phyloP scores from a whole-genome alignment of 2,888 invertebrate genomes.

The Timandra comae region DNA sequence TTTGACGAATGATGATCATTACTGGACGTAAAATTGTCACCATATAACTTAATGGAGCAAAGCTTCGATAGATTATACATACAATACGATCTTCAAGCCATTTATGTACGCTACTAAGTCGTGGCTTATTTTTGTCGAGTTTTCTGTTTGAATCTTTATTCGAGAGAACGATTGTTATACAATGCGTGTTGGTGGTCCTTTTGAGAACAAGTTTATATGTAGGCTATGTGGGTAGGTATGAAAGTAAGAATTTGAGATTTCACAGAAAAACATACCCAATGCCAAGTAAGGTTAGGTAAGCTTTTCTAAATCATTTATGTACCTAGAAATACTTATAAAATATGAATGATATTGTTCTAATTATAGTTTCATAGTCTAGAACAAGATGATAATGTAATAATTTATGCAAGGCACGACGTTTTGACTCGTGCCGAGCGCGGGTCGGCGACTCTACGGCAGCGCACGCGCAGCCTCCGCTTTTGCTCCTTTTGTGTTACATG shows the following conservation, averaged over 20 bases:
- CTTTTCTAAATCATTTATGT: too few species aligned
- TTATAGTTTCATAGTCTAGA: too few species aligned
- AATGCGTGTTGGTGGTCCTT: slow-evolving; percentile 1
- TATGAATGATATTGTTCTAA: too few species aligned
- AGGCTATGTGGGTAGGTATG: too few species aligned
- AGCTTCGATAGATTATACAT: slow-evolving; percentile 13
- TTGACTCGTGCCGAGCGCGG: slow-evolving; percentile 70
- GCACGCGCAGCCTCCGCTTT: slow-evolving; percentile 72
- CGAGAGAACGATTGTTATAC: neutral
- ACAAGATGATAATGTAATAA: too few species aligned
- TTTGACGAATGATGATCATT: slow-evolving; percentile 21
- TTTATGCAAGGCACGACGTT: slow-evolving; percentile 28
- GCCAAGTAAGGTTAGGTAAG: too few species aligned
- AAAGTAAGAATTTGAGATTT: too few species aligned
- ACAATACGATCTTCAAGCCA: slow-evolving; percentile 15
- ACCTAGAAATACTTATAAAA: too few species aligned
- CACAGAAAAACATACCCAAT: too few species aligned
- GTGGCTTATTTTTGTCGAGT: neutral
- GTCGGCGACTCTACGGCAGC: slow-evolving; percentile 47
- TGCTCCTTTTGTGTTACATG: slow-evolving; percentile 69
- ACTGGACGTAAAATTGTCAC: slow-evolving; percentile 13
- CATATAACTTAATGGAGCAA: slow-evolving; percentile 8
- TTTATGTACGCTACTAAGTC: neutral
- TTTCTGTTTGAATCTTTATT: too few species aligned
- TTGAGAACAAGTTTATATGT: too few species aligned